Conservation (phyloP, 2,113 vertebrate species). For the Silurus asotus region DNA sequence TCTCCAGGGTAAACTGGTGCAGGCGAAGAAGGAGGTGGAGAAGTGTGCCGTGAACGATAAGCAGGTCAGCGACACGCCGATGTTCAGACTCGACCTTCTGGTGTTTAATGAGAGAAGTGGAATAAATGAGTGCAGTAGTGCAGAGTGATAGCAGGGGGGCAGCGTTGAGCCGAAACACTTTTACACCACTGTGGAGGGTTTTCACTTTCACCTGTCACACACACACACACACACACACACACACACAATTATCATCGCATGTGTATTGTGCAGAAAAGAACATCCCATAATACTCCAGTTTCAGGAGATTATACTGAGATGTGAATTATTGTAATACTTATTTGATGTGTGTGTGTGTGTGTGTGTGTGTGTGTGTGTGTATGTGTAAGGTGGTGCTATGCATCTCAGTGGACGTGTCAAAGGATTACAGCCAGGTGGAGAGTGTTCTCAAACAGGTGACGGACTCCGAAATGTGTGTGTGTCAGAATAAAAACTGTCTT, state of each 20-base stretch:
- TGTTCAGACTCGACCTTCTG: neutral
- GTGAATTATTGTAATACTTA: too few relatives aligned
- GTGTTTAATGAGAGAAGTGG: neutral
- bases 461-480: too few relatives aligned
- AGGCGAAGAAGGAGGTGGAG: constrained; percentile 95
- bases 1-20: constrained; percentile 84
- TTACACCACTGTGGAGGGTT: too few relatives aligned
- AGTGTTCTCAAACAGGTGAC: constrained; percentile 94
- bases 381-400: constrained; percentile 87
- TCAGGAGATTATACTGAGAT: too few relatives aligned
- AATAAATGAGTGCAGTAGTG: neutral
- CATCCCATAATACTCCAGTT: neutral
- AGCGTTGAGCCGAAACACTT: neutral
- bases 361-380: neutral
- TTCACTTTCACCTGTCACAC: too few relatives aligned
- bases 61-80: constrained; percentile 75
- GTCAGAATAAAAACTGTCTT: too few relatives aligned
- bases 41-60: constrained; percentile 92
- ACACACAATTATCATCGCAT: too few relatives aligned
- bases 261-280: neutral
- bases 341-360: too few relatives aligned
- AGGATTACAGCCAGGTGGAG: constrained; percentile 91
- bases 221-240: too few relatives aligned
- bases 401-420: constrained; percentile 94
- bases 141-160: neutral